These are phyloP conservation scores for Henricia sp. DNA, from an alignment of 53 echinoderm and acorn worm genomes.

Conservation along the genomic window DNA sequence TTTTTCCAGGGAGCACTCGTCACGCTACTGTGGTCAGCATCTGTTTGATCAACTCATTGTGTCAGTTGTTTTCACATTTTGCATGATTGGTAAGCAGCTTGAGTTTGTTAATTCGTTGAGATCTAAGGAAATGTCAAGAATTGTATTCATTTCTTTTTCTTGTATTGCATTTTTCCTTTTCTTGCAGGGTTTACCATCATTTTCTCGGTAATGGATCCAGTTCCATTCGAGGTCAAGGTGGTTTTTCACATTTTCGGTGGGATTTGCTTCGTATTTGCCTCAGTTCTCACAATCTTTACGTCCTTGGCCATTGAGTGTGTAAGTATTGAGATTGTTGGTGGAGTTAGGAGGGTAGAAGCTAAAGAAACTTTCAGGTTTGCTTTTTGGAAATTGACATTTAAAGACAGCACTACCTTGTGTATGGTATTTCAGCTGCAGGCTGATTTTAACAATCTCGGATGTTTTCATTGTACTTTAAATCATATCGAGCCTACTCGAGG, in stretches of 20 bases:
- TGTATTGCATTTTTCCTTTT: not conserved
- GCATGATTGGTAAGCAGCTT: slow-evolving; percentile 84
- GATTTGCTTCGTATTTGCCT: slow-evolving; percentile 69
- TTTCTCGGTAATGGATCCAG: slow-evolving; percentile 90
- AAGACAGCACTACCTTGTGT: too few species aligned
- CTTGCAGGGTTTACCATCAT: slow-evolving; percentile 79
- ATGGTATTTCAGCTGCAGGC: too few species aligned
- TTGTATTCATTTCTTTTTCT: not conserved
- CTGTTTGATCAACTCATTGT: slow-evolving; percentile 88
- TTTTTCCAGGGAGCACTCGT: slow-evolving; percentile 69
- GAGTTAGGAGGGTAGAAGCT: too few species aligned
- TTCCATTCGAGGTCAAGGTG: slow-evolving; percentile 94
- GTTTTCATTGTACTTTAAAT: too few species aligned
- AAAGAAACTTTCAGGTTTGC: too few species aligned
- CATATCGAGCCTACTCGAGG: too few species aligned
- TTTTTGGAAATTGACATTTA: too few species aligned
- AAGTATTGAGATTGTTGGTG: slow-evolving; percentile 66
- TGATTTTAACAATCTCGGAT: too few species aligned
- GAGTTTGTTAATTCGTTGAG: not conserved
- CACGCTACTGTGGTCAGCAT: slow-evolving; percentile 93
- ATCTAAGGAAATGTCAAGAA: not conserved
- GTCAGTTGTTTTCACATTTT: slow-evolving; percentile 86
- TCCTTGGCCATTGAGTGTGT: slow-evolving; percentile 91
- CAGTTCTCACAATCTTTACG: slow-evolving; percentile 73
- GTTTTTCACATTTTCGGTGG: slow-evolving; percentile 89